These are phyloP conservation scores for Conus ventricosus DNA, from an alignment of 1,140 invertebrate species.

Conservation along the genomic window DNA sequence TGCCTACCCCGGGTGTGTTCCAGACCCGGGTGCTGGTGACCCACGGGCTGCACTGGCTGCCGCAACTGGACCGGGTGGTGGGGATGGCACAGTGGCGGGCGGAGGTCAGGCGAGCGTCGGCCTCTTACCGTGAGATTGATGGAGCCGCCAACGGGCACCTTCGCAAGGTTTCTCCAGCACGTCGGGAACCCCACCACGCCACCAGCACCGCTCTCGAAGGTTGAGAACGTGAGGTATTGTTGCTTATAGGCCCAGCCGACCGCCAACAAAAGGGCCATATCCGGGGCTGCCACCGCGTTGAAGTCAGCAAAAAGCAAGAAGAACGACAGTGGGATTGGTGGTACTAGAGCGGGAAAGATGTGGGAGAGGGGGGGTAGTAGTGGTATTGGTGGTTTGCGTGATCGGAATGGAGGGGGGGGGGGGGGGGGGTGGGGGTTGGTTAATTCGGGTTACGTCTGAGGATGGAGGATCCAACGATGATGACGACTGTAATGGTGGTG, in stretches of 20 bases:
- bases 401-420: neutral
- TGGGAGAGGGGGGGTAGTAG: neutral
- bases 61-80: constrained; percentile 89
- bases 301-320: too few relatives aligned
- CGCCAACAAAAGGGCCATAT: too few relatives aligned
- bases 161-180: constrained; percentile 69
- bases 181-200: constrained; percentile 29
- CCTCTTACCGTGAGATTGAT: too few relatives aligned
- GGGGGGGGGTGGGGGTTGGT: neutral
- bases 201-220: too few relatives aligned
- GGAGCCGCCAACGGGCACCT: constrained; percentile 48
- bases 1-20: too few relatives aligned
- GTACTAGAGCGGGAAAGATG: neutral
- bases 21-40: constrained; percentile 71
- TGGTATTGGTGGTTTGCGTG: neutral
- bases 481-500: constrained; percentile 5
- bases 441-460: too few relatives aligned
- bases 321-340: too few relatives aligned
- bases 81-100: constrained; percentile 86
- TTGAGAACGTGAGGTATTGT: too few relatives aligned
- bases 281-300: too few relatives aligned
- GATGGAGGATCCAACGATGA: too few relatives aligned
- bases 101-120: constrained; percentile 85
- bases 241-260: too few relatives aligned
- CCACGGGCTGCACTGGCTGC: constrained; percentile 78